A percentile compares a stretch with the other conserved stretches of the same genome.
Conservation (phyloP, 2,797 vertebrate species). For the Pseudochromis fuscus region DNA sequence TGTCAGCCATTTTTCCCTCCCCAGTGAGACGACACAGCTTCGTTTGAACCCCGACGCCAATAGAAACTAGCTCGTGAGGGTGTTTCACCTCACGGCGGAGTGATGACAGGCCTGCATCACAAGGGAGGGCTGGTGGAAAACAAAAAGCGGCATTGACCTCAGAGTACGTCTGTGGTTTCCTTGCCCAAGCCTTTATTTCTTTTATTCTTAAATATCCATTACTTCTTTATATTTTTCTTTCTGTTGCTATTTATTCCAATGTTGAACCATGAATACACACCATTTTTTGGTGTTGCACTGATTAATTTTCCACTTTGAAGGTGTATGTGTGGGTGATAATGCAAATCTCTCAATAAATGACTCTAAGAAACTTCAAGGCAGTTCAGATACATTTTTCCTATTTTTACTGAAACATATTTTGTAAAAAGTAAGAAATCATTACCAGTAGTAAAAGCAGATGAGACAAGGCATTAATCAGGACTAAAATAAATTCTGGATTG, state of each 20-base stretch:
- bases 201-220: conserved; percentile 1
- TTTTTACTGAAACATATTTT: conserved; percentile 1
- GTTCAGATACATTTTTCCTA: background rate
- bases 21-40: conserved; percentile 24
- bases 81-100: conserved; percentile 57
- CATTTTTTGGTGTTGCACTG: background rate
- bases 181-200: conserved; percentile 13
- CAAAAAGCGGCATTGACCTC: conserved; percentile 43
- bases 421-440: conserved; percentile 8
- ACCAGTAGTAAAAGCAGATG: background rate
- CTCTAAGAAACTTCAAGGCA: too few species aligned
- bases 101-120: conserved; percentile 45
- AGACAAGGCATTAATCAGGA: conserved; percentile 6
- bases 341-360: background rate
- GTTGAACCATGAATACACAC: background rate
- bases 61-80: conserved; percentile 38
- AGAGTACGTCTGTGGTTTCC: conserved; percentile 16
- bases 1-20: conserved; percentile 41
- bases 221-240: conserved; percentile 7
- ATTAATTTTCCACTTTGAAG: background rate
- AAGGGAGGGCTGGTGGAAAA: conserved; percentile 41
- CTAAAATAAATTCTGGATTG: background rate
- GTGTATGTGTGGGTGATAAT: background rate
- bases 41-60: conserved; percentile 44
- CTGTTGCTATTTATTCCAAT: background rate